Evolutionary conservation across 2,888 invertebrate species (phyloP).

Genomic region (Drosophila rellima): DNA sequence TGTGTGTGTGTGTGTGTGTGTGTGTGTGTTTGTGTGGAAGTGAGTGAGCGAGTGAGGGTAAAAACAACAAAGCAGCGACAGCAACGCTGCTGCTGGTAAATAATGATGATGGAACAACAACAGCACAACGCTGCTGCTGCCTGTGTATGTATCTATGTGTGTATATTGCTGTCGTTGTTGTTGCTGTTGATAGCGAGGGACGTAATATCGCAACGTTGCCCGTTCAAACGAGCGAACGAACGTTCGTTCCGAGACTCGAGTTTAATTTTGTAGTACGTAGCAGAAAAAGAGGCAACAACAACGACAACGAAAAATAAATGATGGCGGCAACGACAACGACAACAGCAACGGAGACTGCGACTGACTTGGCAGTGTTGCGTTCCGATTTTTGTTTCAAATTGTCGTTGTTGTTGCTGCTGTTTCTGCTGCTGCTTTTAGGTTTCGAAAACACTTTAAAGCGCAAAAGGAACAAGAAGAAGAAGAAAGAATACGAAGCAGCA

Average conservation of each 20-base stretch:
- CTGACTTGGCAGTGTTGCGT: constrained; percentile 80
- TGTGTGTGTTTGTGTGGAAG: constrained; percentile 13
- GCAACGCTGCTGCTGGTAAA: constrained; percentile 70
- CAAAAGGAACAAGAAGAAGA: constrained; percentile 46
- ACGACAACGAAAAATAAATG: constrained; percentile 73
- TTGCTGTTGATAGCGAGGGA: constrained; percentile 72
- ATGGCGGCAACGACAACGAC: constrained; percentile 71
- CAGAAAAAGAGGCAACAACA: constrained; percentile 68
- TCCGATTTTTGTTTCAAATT: constrained; percentile 78
- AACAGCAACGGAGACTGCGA: constrained; percentile 55
- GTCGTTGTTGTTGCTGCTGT: constrained; percentile 54
- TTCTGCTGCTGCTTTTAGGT: constrained; percentile 59
- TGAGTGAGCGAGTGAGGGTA: constrained; percentile 65
- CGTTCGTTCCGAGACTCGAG: constrained; percentile 77
- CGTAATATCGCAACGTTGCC: constrained; percentile 79
- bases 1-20: neutral
- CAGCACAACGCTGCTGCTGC: constrained; percentile 41
- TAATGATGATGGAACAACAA: constrained; percentile 81
- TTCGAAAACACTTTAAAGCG: constrained; percentile 73
- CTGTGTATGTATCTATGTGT: constrained; percentile 27
- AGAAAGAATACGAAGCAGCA: constrained; percentile 32
- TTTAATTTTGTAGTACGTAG: constrained; percentile 81
- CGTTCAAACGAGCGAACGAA: constrained; percentile 76
- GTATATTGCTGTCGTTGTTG: constrained; percentile 36
- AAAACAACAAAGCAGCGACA: constrained; percentile 73